These are phyloP conservation scores for Yponomeuta malinellus DNA, from an alignment of 2,888 invertebrate species.

Conservation along the genomic window DNA sequence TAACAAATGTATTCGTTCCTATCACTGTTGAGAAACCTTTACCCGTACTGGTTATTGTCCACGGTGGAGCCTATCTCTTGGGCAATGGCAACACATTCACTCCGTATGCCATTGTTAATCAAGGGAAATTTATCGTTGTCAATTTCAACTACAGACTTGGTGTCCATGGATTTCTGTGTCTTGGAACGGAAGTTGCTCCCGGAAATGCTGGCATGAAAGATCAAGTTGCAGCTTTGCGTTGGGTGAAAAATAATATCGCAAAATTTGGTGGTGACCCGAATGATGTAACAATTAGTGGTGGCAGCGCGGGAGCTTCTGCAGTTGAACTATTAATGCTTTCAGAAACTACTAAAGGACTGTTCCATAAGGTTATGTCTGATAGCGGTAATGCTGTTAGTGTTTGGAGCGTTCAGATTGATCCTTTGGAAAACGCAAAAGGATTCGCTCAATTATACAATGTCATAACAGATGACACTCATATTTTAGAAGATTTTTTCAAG, in stretches of 20 bases:
- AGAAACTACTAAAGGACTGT: slow-evolving; percentile 37
- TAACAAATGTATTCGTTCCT: slow-evolving; percentile 28
- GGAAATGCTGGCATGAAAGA: slow-evolving; percentile 55
- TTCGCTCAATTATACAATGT: slow-evolving; percentile 35
- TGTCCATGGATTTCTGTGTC: slow-evolving; percentile 36
- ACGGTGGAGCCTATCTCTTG: slow-evolving; percentile 32
- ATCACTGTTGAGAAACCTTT: slow-evolving; percentile 28
- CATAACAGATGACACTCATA: slow-evolving; percentile 32
- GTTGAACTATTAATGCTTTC: slow-evolving; percentile 46
- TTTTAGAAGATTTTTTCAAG: slow-evolving; percentile 42
- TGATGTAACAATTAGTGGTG: slow-evolving; percentile 45
- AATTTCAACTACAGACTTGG: slow-evolving; percentile 32
- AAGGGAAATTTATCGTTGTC: slow-evolving; percentile 24
- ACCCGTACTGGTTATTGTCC: slow-evolving; percentile 33
- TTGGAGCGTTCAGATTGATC: slow-evolving; percentile 38
- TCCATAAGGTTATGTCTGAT: slow-evolving; percentile 43
- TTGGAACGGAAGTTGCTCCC: slow-evolving; percentile 35
- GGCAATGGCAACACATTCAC: slow-evolving; percentile 22
- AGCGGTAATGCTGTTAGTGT: slow-evolving; percentile 36
- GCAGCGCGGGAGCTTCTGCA: slow-evolving; percentile 44
- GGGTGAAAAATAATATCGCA: slow-evolving; percentile 46
- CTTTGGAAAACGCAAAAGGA: slow-evolving; percentile 38
- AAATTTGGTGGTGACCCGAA: slow-evolving; percentile 48
- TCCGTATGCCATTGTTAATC: slow-evolving; percentile 21
- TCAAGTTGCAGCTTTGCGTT: slow-evolving; percentile 43